Evolutionary conservation across 1,140 invertebrate species (phyloP).

Genomic region (Magallana gigas): DNA sequence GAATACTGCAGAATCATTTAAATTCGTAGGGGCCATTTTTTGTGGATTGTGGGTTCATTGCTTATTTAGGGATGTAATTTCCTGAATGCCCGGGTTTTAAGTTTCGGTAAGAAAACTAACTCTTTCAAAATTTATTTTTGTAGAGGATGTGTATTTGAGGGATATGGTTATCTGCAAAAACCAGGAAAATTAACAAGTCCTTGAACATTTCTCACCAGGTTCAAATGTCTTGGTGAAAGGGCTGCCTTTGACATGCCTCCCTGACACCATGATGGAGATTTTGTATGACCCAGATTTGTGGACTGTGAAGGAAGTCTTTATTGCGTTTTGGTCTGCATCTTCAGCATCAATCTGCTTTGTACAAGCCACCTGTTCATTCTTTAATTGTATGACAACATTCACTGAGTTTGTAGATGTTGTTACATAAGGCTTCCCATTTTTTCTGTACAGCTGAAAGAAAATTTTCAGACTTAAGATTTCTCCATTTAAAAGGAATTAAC

Average conservation of each 20-base stretch:
- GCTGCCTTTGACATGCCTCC: constrained; percentile 84
- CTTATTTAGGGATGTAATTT: too few relatives aligned
- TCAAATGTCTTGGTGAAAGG: constrained; percentile 85
- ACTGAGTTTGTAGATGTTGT: constrained; percentile 94
- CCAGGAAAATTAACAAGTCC: background rate
- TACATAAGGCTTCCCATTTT: constrained; percentile 94
- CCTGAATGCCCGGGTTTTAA: too few relatives aligned
- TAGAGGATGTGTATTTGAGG: too few relatives aligned
- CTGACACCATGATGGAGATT: constrained; percentile 90
- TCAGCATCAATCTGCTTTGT: constrained; percentile 56
- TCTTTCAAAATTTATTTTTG: too few relatives aligned
- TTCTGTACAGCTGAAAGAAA: constrained; percentile 89
- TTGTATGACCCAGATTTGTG: constrained; percentile 92
- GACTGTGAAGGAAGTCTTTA: constrained; percentile 93
- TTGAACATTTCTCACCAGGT: constrained; percentile 81
- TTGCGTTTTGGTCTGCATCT: constrained; percentile 87
- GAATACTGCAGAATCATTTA: too few relatives aligned
- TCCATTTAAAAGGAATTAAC: too few relatives aligned
- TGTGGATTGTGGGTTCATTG: too few relatives aligned
- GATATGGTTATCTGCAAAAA: too few relatives aligned
- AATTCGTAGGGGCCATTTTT: too few relatives aligned
- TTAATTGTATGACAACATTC: constrained; percentile 90
- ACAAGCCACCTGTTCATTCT: constrained; percentile 85
- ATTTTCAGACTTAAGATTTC: too few relatives aligned
- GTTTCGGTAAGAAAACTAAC: too few relatives aligned